Evolutionary conservation across 2,888 invertebrate genomes (phyloP).

Genomic region (Caenorhabditis doughertyi): DNA sequence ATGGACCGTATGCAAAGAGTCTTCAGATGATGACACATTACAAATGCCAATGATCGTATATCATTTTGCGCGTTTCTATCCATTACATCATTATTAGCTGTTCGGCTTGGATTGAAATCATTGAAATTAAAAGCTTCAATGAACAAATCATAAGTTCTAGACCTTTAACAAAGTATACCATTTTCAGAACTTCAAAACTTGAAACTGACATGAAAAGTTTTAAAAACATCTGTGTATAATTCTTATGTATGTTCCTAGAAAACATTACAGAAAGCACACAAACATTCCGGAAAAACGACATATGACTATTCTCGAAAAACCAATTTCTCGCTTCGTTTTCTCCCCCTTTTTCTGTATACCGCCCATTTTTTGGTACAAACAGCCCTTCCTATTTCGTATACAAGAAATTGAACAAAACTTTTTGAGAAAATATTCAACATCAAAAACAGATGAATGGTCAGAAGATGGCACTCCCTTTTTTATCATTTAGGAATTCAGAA

Average conservation of each 20-base stretch:
- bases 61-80: not conserved
- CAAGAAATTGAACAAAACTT: constrained; percentile 7
- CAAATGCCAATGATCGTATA: not conserved
- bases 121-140: not conserved
- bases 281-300: constrained; percentile 4
- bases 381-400: constrained; percentile 19
- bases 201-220: not conserved
- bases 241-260: constrained; percentile 9
- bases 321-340: constrained; percentile 49
- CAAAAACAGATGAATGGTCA: too few species aligned
- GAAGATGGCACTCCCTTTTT: constrained; percentile 7
- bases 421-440: constrained; percentile 15
- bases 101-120: not conserved
- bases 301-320: constrained; percentile 35
- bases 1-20: not conserved
- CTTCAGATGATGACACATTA: constrained; percentile 28
- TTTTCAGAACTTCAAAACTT: not conserved
- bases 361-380: constrained; percentile 32
- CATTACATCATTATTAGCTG: not conserved
- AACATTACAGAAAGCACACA: constrained; percentile 12
- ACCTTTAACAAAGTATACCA: too few species aligned
- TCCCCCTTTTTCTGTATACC: constrained; percentile 14
- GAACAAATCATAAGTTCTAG: too few species aligned
- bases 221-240: not conserved
- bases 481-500: constrained; percentile 7